Evolutionary conservation across 2,797 vertebrate species (phyloP).

Genomic region (Rhinogobio ventralis): DNA sequence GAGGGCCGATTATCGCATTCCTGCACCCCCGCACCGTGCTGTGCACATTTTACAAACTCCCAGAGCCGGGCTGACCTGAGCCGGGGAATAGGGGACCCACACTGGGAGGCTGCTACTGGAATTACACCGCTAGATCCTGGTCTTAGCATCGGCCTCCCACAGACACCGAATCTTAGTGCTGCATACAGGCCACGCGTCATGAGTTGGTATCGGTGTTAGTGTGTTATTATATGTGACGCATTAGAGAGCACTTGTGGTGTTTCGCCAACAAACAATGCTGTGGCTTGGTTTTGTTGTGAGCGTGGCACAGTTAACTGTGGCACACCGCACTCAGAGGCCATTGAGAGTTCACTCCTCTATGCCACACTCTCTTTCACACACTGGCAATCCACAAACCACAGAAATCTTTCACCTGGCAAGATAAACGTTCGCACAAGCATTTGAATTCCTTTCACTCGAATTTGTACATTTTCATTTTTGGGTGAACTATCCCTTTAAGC

Average conservation of each 20-base stretch:
- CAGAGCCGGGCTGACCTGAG: not conserved
- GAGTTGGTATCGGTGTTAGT: conserved; percentile 5
- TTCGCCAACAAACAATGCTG: not conserved
- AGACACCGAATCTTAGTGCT: not conserved
- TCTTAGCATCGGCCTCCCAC: conserved; percentile 1
- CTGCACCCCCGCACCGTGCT: conserved; percentile 7
- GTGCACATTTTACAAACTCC: conserved; percentile 31
- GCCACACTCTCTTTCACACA: conserved; percentile 46
- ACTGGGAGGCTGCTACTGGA: not conserved
- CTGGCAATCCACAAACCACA: conserved; percentile 53
- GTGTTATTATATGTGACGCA: not conserved
- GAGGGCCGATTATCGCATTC: conserved; percentile 42
- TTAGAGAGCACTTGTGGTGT: conserved; percentile 21
- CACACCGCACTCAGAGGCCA: conserved; percentile 53
- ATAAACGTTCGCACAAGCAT: not conserved
- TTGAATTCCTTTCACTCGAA: not conserved
- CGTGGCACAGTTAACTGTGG: conserved; percentile 49
- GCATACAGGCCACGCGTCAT: not conserved
- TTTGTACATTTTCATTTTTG: not conserved
- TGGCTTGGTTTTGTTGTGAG: conserved; percentile 23
- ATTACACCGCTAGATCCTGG: not conserved
- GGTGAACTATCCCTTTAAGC: not conserved
- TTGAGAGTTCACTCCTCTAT: conserved; percentile 48
- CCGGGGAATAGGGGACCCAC: not conserved
- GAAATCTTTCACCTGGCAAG: conserved; percentile 11